phyloP scores from a whole-genome alignment of 92 coral and sea anemone genomes.

The Galaxea fascicularis region DNA sequence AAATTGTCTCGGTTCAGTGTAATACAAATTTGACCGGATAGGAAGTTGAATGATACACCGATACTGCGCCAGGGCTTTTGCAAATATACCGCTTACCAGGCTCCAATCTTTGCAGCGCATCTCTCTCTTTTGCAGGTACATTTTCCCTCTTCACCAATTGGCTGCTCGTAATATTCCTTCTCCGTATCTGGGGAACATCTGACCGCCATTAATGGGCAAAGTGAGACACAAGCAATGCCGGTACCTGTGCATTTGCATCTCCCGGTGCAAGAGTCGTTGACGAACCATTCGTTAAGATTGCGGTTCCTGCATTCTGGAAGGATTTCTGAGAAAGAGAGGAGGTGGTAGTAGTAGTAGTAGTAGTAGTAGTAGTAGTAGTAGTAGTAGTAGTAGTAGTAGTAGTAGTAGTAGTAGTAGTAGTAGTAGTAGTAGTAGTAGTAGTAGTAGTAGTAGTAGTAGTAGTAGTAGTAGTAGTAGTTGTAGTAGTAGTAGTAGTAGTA shows the following conservation, averaged over 20 bases:
- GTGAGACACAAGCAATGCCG: conserved; percentile 24
- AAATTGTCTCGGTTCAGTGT: too few relatives aligned
- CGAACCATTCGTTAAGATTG: conserved; percentile 1
- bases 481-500: background rate
- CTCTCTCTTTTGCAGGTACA: conserved; percentile 35
- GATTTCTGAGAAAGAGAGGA: background rate
- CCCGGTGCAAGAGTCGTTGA: conserved; percentile 27
- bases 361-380: background rate
- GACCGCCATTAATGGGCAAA: conserved; percentile 12
- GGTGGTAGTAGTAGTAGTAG: background rate
- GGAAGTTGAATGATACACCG: too few relatives aligned
- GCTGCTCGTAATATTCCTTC: background rate
- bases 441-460: conserved; percentile 2
- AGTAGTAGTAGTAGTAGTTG: conserved; percentile 1
- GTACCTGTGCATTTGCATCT: conserved; percentile 1
- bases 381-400: background rate
- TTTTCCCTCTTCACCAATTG: conserved; percentile 19
- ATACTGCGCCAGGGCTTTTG: too few relatives aligned
- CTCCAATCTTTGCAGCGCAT: conserved; percentile 14
- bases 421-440: conserved; percentile 3
- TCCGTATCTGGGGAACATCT: conserved; percentile 6
- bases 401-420: background rate
- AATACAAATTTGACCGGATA: too few relatives aligned
- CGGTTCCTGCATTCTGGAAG: conserved; percentile 11
- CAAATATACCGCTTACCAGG: conserved; percentile 22